Evolutionary conservation across 1,140 invertebrate species (phyloP), one percentile per base, ranked within the genome.

Genomic region (Lasioglossum albipes): DNA sequence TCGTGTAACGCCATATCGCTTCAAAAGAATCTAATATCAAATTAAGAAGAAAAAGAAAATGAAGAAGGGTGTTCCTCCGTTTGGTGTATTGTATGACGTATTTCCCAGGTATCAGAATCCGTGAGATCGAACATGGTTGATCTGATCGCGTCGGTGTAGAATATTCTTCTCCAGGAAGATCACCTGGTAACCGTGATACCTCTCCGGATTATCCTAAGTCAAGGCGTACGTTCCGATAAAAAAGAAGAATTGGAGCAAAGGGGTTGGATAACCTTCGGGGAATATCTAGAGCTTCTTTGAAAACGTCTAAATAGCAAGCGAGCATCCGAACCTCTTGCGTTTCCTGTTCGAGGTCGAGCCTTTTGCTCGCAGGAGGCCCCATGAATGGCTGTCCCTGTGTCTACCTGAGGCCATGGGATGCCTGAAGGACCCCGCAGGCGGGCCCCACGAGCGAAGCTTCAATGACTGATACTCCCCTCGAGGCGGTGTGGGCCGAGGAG

Each of bases 381-480:
- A 85, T 85, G 84, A 85, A 85, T 85, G 74, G 70, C n/a, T 7
- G 64, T 59, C 52, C 84, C 13, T 49, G 45, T 85, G 74, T 85
- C 70, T 85, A 78, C 79, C 79, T 76, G 77, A 49, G 41, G 42
- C 31, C 20, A 7, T 18, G 65, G 52, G 31, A 77, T 74, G 57
- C 73, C 81, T 77, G 78, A 68, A 82, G 70, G 83, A 85, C 66
- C 69, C 45, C 49, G 52, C 16, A 59, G 2, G 52, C 45, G 54
- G 68, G 20, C 52, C 42, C 68, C 62, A 22, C 42, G 42, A 45
- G 36, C 22, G 49, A 52, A 18, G 64, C 54, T 64, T 70, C 74
- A 69, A 81, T 84, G 82, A 52, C 59, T 74, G 69, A 82, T 66
- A 62, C 27, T 57, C 18, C 71, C 72, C 27, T 68, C 73, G 45